Evolutionary conservation across 2,113 vertebrate species (phyloP).

Genomic region (Tyrannus savana): DNA sequence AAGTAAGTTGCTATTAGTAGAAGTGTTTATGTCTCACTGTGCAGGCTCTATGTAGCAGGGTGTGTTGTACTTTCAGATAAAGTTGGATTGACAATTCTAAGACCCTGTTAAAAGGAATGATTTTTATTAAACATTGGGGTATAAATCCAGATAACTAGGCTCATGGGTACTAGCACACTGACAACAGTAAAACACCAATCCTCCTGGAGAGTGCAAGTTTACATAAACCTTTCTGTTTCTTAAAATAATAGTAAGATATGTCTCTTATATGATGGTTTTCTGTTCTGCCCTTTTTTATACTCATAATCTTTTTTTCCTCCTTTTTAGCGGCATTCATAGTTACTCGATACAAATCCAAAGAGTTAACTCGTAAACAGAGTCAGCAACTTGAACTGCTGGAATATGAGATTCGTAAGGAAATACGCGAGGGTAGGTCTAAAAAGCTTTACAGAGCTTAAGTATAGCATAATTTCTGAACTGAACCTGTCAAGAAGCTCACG

Average conservation of each 20-base stretch:
- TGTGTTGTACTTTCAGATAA: not conserved
- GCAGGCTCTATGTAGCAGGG: not conserved
- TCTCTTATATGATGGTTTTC: not conserved
- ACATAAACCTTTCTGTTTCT: not conserved
- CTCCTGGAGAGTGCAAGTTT: not conserved
- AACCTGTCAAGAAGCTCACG: not conserved
- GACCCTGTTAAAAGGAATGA: not conserved
- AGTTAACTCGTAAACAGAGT: slow-evolving; percentile 83
- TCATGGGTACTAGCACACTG: not conserved
- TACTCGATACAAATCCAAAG: slow-evolving; percentile 82
- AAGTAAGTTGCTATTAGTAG: not conserved
- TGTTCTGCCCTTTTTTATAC: not conserved
- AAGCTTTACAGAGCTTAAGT: not conserved
- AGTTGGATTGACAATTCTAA: not conserved
- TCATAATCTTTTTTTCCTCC: not conserved
- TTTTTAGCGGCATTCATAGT: slow-evolving; percentile 75
- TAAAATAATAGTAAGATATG: not conserved
- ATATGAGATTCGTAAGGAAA: slow-evolving; percentile 89
- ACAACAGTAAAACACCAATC: not conserved
- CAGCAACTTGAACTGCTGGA: slow-evolving; percentile 85
- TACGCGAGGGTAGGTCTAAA: slow-evolving; percentile 85
- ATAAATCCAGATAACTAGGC: not conserved
- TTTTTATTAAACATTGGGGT: not conserved
- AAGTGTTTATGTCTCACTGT: not conserved
- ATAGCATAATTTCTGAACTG: not conserved